These are phyloP conservation scores for Heliconius himera DNA, from an alignment of 1,140 invertebrate genomes.

Conservation along the genomic window DNA sequence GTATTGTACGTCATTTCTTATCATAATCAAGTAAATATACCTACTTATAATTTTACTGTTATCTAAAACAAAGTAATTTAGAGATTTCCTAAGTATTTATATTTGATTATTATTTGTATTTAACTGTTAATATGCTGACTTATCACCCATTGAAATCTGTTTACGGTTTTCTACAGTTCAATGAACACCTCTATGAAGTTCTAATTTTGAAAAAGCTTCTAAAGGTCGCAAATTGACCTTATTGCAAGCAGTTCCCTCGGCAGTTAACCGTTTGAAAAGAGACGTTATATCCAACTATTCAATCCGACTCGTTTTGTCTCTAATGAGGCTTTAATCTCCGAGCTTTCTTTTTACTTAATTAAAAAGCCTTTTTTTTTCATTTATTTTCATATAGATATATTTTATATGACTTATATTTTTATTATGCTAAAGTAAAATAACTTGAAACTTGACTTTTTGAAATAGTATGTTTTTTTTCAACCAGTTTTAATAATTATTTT, in stretches of 20 bases:
- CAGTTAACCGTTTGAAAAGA: constrained; percentile 6
- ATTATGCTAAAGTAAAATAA: not conserved
- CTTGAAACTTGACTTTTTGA: no score
- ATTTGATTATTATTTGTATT: not conserved
- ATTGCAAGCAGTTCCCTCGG: constrained; percentile 11
- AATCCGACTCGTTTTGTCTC: constrained; percentile 20
- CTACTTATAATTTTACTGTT: no score
- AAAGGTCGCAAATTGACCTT: constrained; percentile 12
- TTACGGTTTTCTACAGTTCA: not conserved
- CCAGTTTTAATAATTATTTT: no score
- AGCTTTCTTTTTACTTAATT: constrained; percentile 2
- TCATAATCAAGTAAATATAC: no score
- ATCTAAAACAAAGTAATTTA: no score
- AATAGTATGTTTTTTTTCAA: no score
- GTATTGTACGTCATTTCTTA: not conserved
- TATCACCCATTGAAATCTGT: not conserved
- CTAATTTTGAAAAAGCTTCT: constrained; percentile 7
- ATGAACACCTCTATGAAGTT: not conserved
- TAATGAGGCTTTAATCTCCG: constrained; percentile 26
- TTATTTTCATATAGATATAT: not conserved
- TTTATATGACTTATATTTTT: not conserved
- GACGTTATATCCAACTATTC: constrained; percentile 1
- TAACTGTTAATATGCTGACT: not conserved
- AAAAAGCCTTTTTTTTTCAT: not conserved
- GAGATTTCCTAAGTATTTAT: not conserved